These are phyloP conservation scores for Oscheius onirici DNA, from an alignment of 2,888 invertebrate species.

Conservation along the genomic window DNA sequence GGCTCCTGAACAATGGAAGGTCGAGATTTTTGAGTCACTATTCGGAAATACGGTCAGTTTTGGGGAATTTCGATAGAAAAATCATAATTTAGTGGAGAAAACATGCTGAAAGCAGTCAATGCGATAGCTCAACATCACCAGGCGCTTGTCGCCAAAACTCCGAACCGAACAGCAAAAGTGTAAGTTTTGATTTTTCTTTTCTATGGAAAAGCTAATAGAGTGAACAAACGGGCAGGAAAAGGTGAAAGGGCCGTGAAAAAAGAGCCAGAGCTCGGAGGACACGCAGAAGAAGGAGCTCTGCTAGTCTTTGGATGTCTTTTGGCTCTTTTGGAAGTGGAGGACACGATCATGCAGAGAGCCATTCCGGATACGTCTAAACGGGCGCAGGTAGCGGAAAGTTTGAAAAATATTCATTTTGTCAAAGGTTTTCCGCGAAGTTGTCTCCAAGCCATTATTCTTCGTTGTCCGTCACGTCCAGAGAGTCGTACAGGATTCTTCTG, in stretches of 20 bases:
- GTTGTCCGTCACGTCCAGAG: constrained; percentile 42
- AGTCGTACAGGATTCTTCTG: constrained; percentile 43
- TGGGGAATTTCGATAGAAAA: not conserved
- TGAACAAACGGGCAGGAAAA: constrained; percentile 12
- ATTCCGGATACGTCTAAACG: constrained; percentile 51
- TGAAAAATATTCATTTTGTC: not conserved
- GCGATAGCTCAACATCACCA: constrained; percentile 40
- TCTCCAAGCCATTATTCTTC: constrained; percentile 45
- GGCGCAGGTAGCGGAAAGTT: constrained; percentile 37
- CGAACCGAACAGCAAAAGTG: not conserved
- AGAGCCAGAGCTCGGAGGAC: constrained; percentile 28
- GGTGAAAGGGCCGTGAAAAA: constrained; percentile 24
- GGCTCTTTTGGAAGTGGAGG: constrained; percentile 47
- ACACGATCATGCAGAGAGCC: constrained; percentile 45
- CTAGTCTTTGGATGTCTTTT: constrained; percentile 46
- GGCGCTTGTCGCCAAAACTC: not conserved
- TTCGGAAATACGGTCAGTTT: constrained; percentile 49
- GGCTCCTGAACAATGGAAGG: constrained; percentile 51
- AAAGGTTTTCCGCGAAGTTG: constrained; percentile 54
- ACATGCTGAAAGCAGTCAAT: constrained; percentile 43
- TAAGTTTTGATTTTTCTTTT: not conserved
- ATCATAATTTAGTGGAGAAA: constrained; percentile 35
- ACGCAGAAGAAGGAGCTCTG: constrained; percentile 42
- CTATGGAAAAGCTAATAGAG: constrained; percentile 2
- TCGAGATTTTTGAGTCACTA: constrained; percentile 48